Percentiles rank a stretch among this genome's conserved stretches.
These are phyloP conservation scores for Phycodurus eques DNA, from an alignment of 2,113 vertebrate genomes.

Conservation along the genomic window DNA sequence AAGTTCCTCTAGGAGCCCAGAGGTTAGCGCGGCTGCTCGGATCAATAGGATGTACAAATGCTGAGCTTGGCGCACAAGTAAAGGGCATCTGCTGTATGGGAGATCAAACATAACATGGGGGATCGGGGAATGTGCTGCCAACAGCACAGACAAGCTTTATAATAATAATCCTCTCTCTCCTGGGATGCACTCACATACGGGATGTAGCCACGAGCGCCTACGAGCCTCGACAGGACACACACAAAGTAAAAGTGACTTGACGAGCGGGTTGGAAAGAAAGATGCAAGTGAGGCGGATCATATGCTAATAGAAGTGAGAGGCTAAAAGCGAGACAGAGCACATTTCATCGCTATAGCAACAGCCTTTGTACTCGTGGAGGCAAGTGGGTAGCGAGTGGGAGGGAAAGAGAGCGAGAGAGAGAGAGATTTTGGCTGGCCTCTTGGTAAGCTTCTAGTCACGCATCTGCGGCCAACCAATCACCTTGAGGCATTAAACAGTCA, in stretches of 20 bases:
- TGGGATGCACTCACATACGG: background rate
- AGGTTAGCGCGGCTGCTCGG: slow-evolving; percentile 28
- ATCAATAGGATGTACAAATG: slow-evolving; percentile 56
- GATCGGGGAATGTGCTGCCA: slow-evolving; percentile 33
- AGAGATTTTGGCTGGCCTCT: slow-evolving; percentile 46
- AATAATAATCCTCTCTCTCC: slow-evolving; percentile 23
- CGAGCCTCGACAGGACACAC: background rate
- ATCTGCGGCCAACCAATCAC: slow-evolving; percentile 44
- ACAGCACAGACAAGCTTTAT: slow-evolving; percentile 35
- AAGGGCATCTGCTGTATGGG: slow-evolving; percentile 23
- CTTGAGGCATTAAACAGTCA: slow-evolving; percentile 52
- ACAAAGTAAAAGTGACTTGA: slow-evolving; percentile 14
- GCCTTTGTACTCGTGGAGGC: slow-evolving; percentile 55
- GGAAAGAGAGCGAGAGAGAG: slow-evolving; percentile 19
- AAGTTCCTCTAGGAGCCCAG: slow-evolving; percentile 23
- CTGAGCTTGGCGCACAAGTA: slow-evolving; percentile 46
- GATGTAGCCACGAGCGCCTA: background rate
- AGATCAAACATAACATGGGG: slow-evolving; percentile 20
- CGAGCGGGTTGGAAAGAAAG: slow-evolving; percentile 21
- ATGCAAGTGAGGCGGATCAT: slow-evolving; percentile 38
- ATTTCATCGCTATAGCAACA: slow-evolving; percentile 72
- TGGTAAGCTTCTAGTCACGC: slow-evolving; percentile 38
- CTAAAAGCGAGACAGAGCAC: slow-evolving; percentile 53
- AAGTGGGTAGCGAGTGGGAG: slow-evolving; percentile 61
- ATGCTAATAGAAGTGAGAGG: slow-evolving; percentile 39